phyloP scores from a whole-genome alignment of 37 sponge, comb jelly and placozoan genomes.

The Dysidea cf. avara region DNA sequence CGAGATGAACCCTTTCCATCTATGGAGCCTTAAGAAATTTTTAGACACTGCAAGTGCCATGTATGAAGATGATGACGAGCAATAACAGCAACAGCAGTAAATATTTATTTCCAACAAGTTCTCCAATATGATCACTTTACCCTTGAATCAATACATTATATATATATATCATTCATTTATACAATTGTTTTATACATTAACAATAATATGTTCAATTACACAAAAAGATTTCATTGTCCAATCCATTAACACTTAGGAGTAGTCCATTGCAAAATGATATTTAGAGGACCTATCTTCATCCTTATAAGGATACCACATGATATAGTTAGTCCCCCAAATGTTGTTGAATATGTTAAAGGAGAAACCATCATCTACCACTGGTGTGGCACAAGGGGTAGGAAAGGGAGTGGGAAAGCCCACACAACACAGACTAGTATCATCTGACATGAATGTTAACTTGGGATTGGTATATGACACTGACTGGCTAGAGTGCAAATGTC shows the following conservation, averaged over 20 bases:
- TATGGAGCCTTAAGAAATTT: slow-evolving; percentile 24
- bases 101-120: too few species aligned
- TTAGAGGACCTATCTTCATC: slow-evolving; percentile 35
- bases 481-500: slow-evolving; percentile 57
- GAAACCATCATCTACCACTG: slow-evolving; percentile 45
- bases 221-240: too few species aligned
- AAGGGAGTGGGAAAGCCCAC: slow-evolving; percentile 46
- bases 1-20: slow-evolving; percentile 14
- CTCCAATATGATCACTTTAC: too few species aligned
- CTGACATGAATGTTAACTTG: slow-evolving; percentile 4
- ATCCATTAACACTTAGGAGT: too few species aligned
- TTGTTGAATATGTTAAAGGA: slow-evolving; percentile 64
- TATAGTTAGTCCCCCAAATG: slow-evolving; percentile 74
- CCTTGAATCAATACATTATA: too few species aligned
- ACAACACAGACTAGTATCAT: slow-evolving; percentile 38
- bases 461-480: neutral
- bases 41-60: slow-evolving; percentile 2
- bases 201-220: too few species aligned
- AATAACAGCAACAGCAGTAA: too few species aligned
- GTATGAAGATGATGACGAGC: too few species aligned
- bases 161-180: too few species aligned
- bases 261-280: slow-evolving; percentile 40
- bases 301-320: slow-evolving; percentile 68
- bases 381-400: slow-evolving; percentile 37
- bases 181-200: too few species aligned